Evolutionary conservation across 2,888 invertebrate species (phyloP), one percentile per base, ranked within the genome.

Genomic region (Pristionchus maxplancki): DNA sequence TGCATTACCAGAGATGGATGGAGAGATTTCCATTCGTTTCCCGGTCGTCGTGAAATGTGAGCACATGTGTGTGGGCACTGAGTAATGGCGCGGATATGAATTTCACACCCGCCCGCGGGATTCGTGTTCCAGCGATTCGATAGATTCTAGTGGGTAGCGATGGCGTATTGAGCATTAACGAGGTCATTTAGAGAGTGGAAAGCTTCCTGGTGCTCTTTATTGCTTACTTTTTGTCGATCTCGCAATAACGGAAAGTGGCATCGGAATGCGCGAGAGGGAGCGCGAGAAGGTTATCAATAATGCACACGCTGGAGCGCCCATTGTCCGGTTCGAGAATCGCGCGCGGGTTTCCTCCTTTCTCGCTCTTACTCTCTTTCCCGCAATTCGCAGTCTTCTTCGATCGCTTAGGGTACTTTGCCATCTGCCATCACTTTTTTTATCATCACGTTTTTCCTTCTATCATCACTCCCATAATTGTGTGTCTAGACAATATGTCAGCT

Each of bases 261-360:
- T 71, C 71, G 37, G 40, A 71, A 71, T 37, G 71, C 8, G 71
- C 37, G 71, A 4, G 71, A 20, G 37, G 24, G 58, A n/a, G n/a
- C 24, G 37, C 37, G 71, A 71, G 71, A 71, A 71, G 24, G 71
- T 71, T 71, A 37, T 71, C 37, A 71, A 71, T 71, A 71, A 71
- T 71, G 34, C 71, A 71, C 71, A 34, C 31, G 71, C 31, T 71
- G 37, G 64, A 31, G 71, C 71, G 37, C 37, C 71, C 37, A 71
- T 71, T 71, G 71, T 71, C 8, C 24, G 62, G n/a, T 64, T 40
- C 71, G 24, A 40, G 15, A 37, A 71, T 71, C 58, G 34, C 28
- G n/a, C 62, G 20, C 11, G 71, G 37, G n/a, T 37, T 34, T 40
- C 37, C 31, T 37, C 24, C 58, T 24, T 24, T 58, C 58, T 58